A percentile compares a stretch with the other conserved stretches of the same genome.
phyloP scores from a whole-genome alignment of 2,888 invertebrate species.

The Agrochola litura region DNA sequence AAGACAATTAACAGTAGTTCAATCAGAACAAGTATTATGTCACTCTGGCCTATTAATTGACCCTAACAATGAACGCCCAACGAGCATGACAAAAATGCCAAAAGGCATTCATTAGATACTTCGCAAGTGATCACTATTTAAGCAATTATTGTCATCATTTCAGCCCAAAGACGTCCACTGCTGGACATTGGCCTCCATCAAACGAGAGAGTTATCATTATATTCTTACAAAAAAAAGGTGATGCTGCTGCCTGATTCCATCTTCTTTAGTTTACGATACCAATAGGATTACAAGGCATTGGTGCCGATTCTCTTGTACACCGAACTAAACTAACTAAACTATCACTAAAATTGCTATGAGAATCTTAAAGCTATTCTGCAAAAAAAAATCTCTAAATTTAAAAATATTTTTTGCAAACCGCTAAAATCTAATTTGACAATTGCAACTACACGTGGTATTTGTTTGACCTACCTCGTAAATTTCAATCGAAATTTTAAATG shows the following conservation, averaged over 20 bases:
- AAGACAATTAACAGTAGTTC: no score
- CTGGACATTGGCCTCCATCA: not conserved
- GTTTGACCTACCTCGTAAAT: no score
- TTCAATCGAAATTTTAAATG: no score
- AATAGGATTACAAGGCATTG: not conserved
- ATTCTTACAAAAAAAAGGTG: not conserved
- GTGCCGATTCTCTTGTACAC: no score
- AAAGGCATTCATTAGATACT: not conserved
- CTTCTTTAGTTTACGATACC: not conserved
- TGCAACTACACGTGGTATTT: no score
- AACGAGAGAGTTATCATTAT: not conserved
- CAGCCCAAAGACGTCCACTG: no score
- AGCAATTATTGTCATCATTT: not conserved
- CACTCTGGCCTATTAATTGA: slow-evolving; percentile 34
- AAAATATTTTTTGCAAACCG: no score
- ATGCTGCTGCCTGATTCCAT: not conserved
- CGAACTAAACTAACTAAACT: no score
- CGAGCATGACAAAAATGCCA: not conserved
- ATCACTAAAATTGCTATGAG: no score
- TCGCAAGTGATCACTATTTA: not conserved
- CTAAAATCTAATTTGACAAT: no score
- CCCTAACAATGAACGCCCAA: slow-evolving; percentile 19
- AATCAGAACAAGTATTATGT: not conserved
- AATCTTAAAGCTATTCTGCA: no score
- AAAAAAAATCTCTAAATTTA: no score